Base-by-base conservation (phyloP, 2,888 invertebrate genomes). In the Dinocampus coccinellae region DNA sequence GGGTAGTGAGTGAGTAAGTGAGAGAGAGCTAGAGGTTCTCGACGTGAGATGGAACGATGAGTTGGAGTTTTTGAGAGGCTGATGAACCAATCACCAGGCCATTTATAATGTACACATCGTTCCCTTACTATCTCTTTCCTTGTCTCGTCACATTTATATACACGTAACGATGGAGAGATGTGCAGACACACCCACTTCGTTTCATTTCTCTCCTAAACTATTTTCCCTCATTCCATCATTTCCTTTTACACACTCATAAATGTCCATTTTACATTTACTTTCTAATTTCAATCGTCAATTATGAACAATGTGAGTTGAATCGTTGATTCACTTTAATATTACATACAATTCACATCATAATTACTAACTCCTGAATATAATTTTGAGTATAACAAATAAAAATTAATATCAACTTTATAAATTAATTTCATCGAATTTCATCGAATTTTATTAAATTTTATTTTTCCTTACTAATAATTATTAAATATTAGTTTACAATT, bases 251-350 rank as follows among this genome's bases (percentile, higher is more conserved):
- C 16, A 1, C n/a, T 16, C 63, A 66, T 72, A 39, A 61, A 61
- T 61, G 61, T 22, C 39, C 61, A 36, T 61, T 11, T 22, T 1
- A 36, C 69, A 39, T 22, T 20, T 7, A 3, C 20, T 24, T 76
- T 72, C 72, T 75, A 69, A 75, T 60, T 70, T 66, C 71, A 67
- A 70, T 75, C 75, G 75, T 71, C 74, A 70, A 57, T 65, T 69
- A n/a, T n/a, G n/a, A n/a, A n/a, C n/a, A n/a, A n/a, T n/a, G n/a
- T n/a, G n/a, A n/a, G n/a, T n/a, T n/a, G n/a, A n/a, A 84, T 84
- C 81, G 81, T 84, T 85, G 84, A 85, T 84, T 83, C 82, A 80
- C 79, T 79, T 84, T 81, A 84, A 84, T 83, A 84, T 84, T 83
- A 79, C 84, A n/a, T n/a, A n/a, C n/a, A n/a, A n/a, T n/a, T n/a